Evolutionary conservation across 2,797 vertebrate genomes (phyloP).

Genomic region (Knipowitschia caucasica): DNA sequence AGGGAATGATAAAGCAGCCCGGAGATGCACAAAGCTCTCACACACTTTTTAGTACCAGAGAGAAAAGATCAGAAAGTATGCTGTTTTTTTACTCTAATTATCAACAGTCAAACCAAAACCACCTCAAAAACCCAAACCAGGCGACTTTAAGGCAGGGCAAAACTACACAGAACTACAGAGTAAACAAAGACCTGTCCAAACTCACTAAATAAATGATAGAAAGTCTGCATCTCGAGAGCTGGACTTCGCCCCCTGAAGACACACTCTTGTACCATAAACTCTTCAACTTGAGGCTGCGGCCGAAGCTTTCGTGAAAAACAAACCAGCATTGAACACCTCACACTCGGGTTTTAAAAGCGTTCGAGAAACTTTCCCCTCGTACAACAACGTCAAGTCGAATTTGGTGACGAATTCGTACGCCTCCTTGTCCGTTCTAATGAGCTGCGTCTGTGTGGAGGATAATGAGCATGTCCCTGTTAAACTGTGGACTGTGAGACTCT

Average conservation of each 20-base stretch:
- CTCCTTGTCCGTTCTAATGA: slow-evolving; percentile 59
- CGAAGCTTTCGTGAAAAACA: slow-evolving; percentile 17
- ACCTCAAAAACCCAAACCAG: not conserved
- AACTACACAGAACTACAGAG: no score
- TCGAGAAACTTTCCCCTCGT: slow-evolving; percentile 5
- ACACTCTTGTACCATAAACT: no score
- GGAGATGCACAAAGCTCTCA: slow-evolving; percentile 8
- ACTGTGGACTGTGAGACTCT: slow-evolving; percentile 48
- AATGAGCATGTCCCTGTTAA: slow-evolving; percentile 61
- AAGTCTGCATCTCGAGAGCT: no score
- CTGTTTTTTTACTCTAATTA: not conserved
- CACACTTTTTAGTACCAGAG: not conserved
- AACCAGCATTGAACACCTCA: not conserved
- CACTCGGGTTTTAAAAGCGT: slow-evolving; percentile 5
- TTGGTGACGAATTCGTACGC: slow-evolving; percentile 36
- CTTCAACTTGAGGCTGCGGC: no score
- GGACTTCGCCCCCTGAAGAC: no score
- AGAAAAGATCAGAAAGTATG: not conserved
- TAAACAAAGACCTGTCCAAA: no score
- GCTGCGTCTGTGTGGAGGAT: slow-evolving; percentile 57
- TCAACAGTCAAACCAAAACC: not conserved
- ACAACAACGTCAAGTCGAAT: slow-evolving; percentile 11
- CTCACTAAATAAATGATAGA: no score
- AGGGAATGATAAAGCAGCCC: slow-evolving; percentile 22
- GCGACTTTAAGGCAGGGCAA: no score